Conservation (phyloP, 2,888 invertebrate genomes). For the Campoplex capitator region DNA sequence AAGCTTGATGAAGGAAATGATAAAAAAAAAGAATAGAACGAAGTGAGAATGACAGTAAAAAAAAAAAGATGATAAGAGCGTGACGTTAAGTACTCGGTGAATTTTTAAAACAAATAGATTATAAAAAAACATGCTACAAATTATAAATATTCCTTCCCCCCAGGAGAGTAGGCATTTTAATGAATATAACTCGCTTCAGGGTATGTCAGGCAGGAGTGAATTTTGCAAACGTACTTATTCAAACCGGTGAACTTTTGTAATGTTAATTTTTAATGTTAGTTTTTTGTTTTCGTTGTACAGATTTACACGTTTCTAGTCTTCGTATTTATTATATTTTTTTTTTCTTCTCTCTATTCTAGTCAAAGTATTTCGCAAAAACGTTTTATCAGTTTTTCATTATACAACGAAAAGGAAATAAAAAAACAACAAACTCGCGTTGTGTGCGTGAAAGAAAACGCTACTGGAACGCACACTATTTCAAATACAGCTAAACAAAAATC, state of each 20-base stretch:
- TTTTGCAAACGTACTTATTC: slow-evolving; percentile 43
- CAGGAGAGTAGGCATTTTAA: slow-evolving; percentile 16
- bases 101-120: slow-evolving; percentile 37
- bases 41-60: neutral
- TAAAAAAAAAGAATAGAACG: slow-evolving; percentile 22
- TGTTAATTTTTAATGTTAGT: slow-evolving; percentile 17
- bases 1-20: slow-evolving; percentile 10
- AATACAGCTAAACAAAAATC: slow-evolving; percentile 22
- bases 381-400: slow-evolving; percentile 7
- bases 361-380: slow-evolving; percentile 58
- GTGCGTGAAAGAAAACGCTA: neutral
- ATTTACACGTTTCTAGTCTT: slow-evolving; percentile 74
- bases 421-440: neutral
- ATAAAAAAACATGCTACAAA: slow-evolving; percentile 36
- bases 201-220: slow-evolving; percentile 67
- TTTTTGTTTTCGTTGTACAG: slow-evolving; percentile 54
- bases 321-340: slow-evolving; percentile 23
- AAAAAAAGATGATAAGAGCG: neutral
- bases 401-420: slow-evolving; percentile 21
- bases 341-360: slow-evolving; percentile 64
- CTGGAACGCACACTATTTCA: slow-evolving; percentile 33
- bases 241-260: slow-evolving; percentile 28
- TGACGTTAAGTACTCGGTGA: slow-evolving; percentile 45
- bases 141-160: slow-evolving; percentile 10
- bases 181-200: slow-evolving; percentile 19